Evolutionary conservation across 2,113 vertebrate genomes (phyloP).

Genomic region (Pteronura brasiliensis): DNA sequence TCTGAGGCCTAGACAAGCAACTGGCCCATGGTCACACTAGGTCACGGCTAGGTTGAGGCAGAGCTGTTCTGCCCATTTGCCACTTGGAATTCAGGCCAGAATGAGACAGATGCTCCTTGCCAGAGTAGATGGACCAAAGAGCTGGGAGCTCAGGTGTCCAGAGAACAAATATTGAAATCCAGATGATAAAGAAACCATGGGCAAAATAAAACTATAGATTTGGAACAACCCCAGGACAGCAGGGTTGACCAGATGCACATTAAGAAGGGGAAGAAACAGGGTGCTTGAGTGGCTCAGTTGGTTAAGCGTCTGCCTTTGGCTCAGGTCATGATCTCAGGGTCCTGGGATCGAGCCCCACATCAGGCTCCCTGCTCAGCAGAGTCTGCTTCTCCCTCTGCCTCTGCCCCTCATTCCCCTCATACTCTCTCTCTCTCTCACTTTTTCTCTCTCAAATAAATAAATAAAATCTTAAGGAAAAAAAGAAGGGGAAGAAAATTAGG

Average conservation of each 20-base stretch:
- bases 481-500: background rate
- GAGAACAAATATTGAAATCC: background rate
- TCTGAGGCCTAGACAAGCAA: background rate
- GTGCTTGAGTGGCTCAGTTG: background rate
- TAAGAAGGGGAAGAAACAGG: background rate
- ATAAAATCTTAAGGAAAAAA: background rate
- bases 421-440: background rate
- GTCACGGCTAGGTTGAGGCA: background rate
- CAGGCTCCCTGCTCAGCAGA: background rate
- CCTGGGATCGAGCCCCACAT: background rate
- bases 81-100: background rate
- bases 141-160: background rate
- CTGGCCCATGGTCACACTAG: too few species aligned
- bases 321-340: background rate
- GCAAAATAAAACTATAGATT: background rate
- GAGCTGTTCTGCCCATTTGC: background rate
- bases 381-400: background rate
- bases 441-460: background rate
- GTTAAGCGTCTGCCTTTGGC: background rate
- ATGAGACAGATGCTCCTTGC: background rate
- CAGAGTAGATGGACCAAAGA: background rate
- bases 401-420: background rate
- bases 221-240: background rate
- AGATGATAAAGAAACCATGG: background rate
- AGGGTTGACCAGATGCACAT: fast-evolving